Evolutionary conservation across 2,888 invertebrate genomes (phyloP), one percentile per base, ranked within the genome.

Genomic region (Cosmia pyralina): DNA sequence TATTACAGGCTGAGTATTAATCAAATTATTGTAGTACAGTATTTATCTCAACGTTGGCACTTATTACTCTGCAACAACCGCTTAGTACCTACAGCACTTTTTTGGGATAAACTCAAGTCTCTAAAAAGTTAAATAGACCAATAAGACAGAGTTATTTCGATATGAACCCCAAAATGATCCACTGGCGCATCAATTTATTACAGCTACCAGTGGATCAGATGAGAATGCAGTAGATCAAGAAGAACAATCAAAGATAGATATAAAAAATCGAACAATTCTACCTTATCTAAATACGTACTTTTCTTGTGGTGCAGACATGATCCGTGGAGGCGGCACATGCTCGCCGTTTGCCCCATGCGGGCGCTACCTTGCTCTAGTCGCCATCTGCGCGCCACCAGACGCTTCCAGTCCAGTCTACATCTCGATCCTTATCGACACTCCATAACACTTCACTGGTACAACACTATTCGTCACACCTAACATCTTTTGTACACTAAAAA

Each of bases 281-380:
- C 28, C 48, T 68, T 64, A 73, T 55, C 41, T 82, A 69, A 34
- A 91, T 96, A 97, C 97, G 93, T 97, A 97, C 97, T 97, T 96
- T 97, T 97, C 97, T 97, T 97, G 96, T 97, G 97, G 93, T 97
- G 97, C 96, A 97, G 97, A 95, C 96, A 96, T 96, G 96, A 97
- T 97, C 97, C 97, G 96, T 97, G 97, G 94, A 97, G 97, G 97
- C 97, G 97, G 96, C 98, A 98, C 97, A 98, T 98, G 95, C 97
- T 97, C 97, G 97, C 97, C 96, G 97, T 97, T 96, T 97, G 97
- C 97, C 98, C 98, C 98, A 98, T 98, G 95, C 97, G 97, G 95
- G 96, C 95, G 95, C 95, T 96, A 95, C 94, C 95, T 92, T 89
- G 90, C 86, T 86, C 94, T 88, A 88, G 88, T 88, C 94, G 88